Base-by-base conservation (phyloP, 2,113 vertebrate genomes). In the Psilopsiagon aymara region DNA sequence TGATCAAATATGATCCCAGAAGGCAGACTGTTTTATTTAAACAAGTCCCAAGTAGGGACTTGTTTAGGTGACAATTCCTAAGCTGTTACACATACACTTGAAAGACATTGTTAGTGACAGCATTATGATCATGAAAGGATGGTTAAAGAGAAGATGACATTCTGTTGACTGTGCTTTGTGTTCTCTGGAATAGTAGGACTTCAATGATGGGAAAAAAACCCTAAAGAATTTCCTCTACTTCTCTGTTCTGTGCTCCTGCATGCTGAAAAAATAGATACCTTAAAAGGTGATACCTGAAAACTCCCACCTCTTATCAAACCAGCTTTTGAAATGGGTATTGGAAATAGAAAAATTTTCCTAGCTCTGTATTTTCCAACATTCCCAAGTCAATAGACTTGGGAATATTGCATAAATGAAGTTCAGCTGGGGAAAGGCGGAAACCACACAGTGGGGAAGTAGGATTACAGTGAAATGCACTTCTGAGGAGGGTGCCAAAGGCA, bases 1-100 rank as follows among this genome's bases (percentile, higher is more conserved):
- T 83, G 86, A 51, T 93, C 57, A 81, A 69, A 13, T 19, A 7
- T 12, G 70, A 81, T 63, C 59, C 25, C 69, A 74, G 55, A 64
- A 67, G 70, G 82, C 87, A 92, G 78, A 17, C 1, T 81, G 83
- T 37, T 86, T 21, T 47, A 81, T 86, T 83, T 91, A 82, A 79
- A 75, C 90, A 60, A 69, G 46, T 55, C 70, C 51, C 75, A 46
- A 64, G 49, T 1, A 88, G 71, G 83, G 86, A 76, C 79, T 89
- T 88, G 62, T 93, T 67, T 10, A 68, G 76, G 44, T 91, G 90
- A 79, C 92, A 94, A 47, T 67, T 41, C 71, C 82, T 53, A 77
- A 88, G 76, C 78, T 51, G 70, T 39, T 81, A 70, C 20, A 82
- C 53, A 29, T 1, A 17, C 33, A 35, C 83, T 74, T 21, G 59